A percentile compares a stretch with the other conserved stretches of the same genome.
Evolutionary conservation across 1,140 invertebrate genomes (phyloP).

Genomic region (Choristoneura fumiferana): DNA sequence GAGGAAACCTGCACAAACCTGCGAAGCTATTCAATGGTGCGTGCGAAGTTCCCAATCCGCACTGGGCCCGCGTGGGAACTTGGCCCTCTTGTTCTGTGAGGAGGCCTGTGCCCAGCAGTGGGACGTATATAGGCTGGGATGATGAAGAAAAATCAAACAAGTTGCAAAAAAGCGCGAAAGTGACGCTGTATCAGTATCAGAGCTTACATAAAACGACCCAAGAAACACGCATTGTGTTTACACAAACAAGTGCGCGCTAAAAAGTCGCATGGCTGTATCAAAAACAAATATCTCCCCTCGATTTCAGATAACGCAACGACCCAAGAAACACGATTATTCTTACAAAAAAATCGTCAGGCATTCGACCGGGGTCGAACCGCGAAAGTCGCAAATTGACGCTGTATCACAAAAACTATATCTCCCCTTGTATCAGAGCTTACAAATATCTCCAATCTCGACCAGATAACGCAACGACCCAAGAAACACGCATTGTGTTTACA

Average conservation of each 20-base stretch:
- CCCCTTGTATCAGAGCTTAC: constrained; percentile 36
- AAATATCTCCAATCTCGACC: constrained; percentile 45
- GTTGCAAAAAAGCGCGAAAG: background rate
- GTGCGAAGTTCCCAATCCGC: too few relatives aligned
- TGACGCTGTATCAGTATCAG: constrained; percentile 29
- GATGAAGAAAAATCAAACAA: too few relatives aligned
- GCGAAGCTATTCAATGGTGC: too few relatives aligned
- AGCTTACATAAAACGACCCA: constrained; percentile 37
- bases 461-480: constrained; percentile 52
- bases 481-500: constrained; percentile 74
- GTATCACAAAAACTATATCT: constrained; percentile 30
- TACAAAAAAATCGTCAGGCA: constrained; percentile 53
- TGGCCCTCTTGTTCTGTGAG: too few relatives aligned
- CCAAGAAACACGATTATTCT: constrained; percentile 74
- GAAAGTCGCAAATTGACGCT: constrained; percentile 1
- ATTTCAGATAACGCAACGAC: constrained; percentile 41
- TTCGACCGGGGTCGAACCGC: background rate
- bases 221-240: constrained; percentile 75
- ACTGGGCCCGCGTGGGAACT: too few relatives aligned
- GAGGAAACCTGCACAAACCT: too few relatives aligned
- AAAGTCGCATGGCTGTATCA: constrained; percentile 8
- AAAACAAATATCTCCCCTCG: constrained; percentile 44
- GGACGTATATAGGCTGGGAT: too few relatives aligned
- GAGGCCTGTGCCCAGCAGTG: too few relatives aligned
- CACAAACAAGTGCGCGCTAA: constrained; percentile 49